phyloP scores from a whole-genome alignment of 2,113 vertebrate genomes.

The Lagenorhynchus albirostris region DNA sequence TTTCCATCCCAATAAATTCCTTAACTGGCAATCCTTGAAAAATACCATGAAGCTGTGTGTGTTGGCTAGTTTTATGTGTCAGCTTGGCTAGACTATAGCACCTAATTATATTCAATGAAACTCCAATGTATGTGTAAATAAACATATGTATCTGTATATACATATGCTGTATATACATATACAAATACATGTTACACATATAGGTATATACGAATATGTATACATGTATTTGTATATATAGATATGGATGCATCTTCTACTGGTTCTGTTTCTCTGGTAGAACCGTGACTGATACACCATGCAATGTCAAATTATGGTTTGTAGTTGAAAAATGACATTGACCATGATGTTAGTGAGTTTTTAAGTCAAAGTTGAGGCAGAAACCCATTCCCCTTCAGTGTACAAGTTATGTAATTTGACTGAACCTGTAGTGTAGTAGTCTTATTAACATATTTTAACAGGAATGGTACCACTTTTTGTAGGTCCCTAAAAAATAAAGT shows the following conservation, averaged over 20 bases:
- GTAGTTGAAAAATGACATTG: background rate
- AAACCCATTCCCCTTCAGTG: background rate
- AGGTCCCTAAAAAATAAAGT: background rate
- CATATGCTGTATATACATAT: background rate
- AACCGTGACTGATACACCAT: background rate
- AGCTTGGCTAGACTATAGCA: background rate
- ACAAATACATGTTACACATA: fast-evolving
- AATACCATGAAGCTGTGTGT: background rate
- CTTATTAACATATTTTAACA: background rate
- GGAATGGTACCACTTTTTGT: background rate
- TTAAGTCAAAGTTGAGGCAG: background rate
- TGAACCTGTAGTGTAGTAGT: background rate
- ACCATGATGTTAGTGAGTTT: background rate
- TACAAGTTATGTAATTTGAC: background rate
- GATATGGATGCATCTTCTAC: background rate
- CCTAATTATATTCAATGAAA: background rate
- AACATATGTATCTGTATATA: too few species aligned
- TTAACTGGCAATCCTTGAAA: background rate
- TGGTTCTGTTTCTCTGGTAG: background rate
- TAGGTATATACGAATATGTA: background rate
- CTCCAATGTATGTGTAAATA: background rate
- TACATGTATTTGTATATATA: background rate
- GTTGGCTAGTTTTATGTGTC: background rate
- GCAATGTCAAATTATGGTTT: background rate
- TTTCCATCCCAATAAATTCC: background rate